Evolutionary conservation across 2,888 invertebrate species (phyloP).

Genomic region (Pardosa pseudoannulata): DNA sequence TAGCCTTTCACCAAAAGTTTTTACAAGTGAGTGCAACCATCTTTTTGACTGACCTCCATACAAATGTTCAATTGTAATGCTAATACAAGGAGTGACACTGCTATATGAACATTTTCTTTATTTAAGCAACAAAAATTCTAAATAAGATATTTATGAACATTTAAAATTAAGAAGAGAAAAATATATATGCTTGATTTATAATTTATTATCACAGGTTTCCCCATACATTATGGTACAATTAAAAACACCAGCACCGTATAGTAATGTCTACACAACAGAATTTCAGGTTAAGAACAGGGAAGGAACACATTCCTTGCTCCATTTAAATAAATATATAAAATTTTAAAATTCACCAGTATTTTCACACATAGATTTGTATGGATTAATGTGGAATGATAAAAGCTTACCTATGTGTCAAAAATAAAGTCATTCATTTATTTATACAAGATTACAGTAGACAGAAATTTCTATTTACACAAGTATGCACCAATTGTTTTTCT

Average conservation of each 20-base stretch:
- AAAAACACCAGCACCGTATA: conserved; percentile 62
- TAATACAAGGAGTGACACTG: no score
- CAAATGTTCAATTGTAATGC: no score
- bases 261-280: conserved; percentile 30
- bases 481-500: conserved; percentile 3
- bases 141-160: not conserved
- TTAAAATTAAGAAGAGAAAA: conserved; percentile 16
- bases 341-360: not conserved
- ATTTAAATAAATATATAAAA: conserved; percentile 3
- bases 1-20: no score
- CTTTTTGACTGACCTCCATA: no score
- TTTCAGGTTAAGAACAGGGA: conserved; percentile 15
- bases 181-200: conserved; percentile 18
- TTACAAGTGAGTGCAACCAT: no score
- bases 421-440: not conserved
- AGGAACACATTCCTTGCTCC: not conserved
- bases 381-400: conserved; percentile 4
- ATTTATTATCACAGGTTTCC: conserved; percentile 70
- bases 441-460: conserved; percentile 3
- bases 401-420: not conserved
- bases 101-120: not conserved
- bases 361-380: conserved; percentile 1
- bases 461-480: conserved; percentile 2
- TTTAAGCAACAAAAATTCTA: conserved; percentile 12
- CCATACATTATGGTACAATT: conserved; percentile 60